Evolutionary conservation across 2,888 invertebrate genomes (phyloP).

Genomic region (Tenthredo scrophulariae): DNA sequence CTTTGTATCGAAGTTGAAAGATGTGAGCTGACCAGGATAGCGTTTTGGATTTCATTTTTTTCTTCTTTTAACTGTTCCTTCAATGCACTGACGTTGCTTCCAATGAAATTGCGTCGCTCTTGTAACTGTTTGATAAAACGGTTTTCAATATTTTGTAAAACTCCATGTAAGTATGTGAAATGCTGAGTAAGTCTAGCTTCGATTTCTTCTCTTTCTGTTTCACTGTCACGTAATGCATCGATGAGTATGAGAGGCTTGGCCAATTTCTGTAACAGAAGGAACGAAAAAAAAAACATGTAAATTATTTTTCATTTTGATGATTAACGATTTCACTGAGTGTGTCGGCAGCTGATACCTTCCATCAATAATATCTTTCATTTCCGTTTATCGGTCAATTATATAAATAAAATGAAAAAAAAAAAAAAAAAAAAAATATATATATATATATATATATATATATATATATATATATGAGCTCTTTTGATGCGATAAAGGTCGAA

Average conservation of each 20-base stretch:
- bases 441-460: no score
- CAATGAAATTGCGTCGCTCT: constrained; percentile 55
- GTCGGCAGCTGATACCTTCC: no score
- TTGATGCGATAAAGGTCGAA: neutral
- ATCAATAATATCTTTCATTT: neutral
- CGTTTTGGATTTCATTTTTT: constrained; percentile 61
- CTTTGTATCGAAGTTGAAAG: neutral
- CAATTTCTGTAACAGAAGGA: constrained; percentile 64
- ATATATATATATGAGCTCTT: no score
- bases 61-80: constrained; percentile 57
- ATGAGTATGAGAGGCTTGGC: constrained; percentile 54
- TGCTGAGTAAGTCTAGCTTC: constrained; percentile 78
- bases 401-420: no score
- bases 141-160: constrained; percentile 80
- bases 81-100: constrained; percentile 62
- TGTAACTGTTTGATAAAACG: constrained; percentile 76
- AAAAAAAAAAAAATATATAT: no score
- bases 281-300: neutral
- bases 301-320: neutral
- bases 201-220: constrained; percentile 14
- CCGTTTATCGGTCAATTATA: neutral
- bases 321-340: no score
- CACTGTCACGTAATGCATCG: constrained; percentile 51
- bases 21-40: constrained; percentile 61
- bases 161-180: constrained; percentile 79